Percentiles rank a stretch among this genome's conserved stretches.
These are phyloP conservation scores for Amorpha juglandis DNA, from an alignment of 2,888 invertebrate genomes.

Conservation along the genomic window DNA sequence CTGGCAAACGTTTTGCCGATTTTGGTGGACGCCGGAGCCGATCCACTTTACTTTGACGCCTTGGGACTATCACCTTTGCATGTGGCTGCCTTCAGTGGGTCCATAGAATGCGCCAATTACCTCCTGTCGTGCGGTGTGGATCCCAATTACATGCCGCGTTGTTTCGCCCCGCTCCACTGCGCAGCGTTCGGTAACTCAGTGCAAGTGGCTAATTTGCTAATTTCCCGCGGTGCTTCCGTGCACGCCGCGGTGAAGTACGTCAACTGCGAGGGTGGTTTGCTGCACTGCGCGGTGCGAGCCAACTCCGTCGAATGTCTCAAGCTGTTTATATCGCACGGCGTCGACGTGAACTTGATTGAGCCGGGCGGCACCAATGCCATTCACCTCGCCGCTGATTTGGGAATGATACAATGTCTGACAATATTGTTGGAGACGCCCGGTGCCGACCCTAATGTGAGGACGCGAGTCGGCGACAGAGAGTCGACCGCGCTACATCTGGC, in stretches of 20 bases:
- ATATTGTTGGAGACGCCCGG: conserved; percentile 90
- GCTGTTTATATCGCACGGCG: conserved; percentile 89
- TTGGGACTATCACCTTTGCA: conserved; percentile 90
- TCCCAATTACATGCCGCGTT: conserved; percentile 87
- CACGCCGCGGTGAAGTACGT: conserved; percentile 86
- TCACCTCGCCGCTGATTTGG: conserved; percentile 92
- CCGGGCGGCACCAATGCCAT: conserved; percentile 91
- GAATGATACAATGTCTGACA: conserved; percentile 89
- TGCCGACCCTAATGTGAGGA: conserved; percentile 88
- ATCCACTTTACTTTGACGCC: conserved; percentile 88
- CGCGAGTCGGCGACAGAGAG: conserved; percentile 88
- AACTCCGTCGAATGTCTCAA: conserved; percentile 92
- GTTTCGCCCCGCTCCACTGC: conserved; percentile 93
- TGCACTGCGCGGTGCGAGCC: conserved; percentile 94
- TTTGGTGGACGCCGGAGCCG: conserved; percentile 87
- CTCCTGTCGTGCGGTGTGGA: conserved; percentile 88
- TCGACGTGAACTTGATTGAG: conserved; percentile 90
- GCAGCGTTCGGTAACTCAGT: conserved; percentile 95
- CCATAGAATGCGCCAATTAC: conserved; percentile 87
- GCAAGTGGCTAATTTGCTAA: conserved; percentile 90
- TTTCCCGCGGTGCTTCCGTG: conserved; percentile 88
- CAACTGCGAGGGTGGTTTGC: conserved; percentile 89
- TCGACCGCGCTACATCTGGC: conserved; percentile 93
- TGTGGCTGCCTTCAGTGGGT: conserved; percentile 91
- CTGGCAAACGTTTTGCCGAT: conserved; percentile 87